Percentiles rank a stretch among this genome's conserved stretches.
Conservation (phyloP, 2,888 invertebrate genomes). For the Watsonalla cultraria region DNA sequence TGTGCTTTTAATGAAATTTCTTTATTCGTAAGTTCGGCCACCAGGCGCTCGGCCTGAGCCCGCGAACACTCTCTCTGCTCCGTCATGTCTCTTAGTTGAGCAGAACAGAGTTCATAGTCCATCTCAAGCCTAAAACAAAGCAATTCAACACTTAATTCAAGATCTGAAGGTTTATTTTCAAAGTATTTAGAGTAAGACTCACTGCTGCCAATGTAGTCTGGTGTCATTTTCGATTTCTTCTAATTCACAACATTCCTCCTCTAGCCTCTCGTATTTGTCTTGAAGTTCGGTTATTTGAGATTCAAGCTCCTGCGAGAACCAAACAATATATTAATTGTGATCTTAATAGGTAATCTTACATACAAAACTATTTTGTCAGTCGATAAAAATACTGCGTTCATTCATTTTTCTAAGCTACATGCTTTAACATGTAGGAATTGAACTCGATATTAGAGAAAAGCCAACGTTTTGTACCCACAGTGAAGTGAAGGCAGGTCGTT, state of each 20-base stretch:
- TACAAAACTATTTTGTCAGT: no score
- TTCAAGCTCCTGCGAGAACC: slow-evolving; percentile 64
- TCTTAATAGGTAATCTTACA: no score
- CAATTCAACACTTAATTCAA: background rate
- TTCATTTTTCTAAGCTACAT: no score
- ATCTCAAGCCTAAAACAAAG: slow-evolving; percentile 72
- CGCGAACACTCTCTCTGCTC: slow-evolving; percentile 77
- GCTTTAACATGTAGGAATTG: no score
- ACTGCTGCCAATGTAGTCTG: slow-evolving; percentile 80
- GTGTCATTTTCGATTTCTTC: slow-evolving; percentile 88
- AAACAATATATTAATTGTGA: background rate
- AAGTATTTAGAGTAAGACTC: slow-evolving; percentile 28
- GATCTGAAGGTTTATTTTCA: background rate
- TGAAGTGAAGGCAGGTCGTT: no score
- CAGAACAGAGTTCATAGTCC: slow-evolving; percentile 80
- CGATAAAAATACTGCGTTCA: no score
- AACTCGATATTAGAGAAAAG: no score
- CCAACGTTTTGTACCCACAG: no score
- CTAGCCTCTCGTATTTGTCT: slow-evolving; percentile 81
- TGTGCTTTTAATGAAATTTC: slow-evolving; percentile 74
- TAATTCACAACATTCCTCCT: slow-evolving; percentile 85
- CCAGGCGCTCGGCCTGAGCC: slow-evolving; percentile 66
- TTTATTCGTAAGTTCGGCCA: slow-evolving; percentile 55
- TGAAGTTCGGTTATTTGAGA: slow-evolving; percentile 77
- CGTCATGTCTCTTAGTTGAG: slow-evolving; percentile 78